phyloP scores from a whole-genome alignment of 2,797 vertebrate species.

The Ptychobarbus kaznakovi region DNA sequence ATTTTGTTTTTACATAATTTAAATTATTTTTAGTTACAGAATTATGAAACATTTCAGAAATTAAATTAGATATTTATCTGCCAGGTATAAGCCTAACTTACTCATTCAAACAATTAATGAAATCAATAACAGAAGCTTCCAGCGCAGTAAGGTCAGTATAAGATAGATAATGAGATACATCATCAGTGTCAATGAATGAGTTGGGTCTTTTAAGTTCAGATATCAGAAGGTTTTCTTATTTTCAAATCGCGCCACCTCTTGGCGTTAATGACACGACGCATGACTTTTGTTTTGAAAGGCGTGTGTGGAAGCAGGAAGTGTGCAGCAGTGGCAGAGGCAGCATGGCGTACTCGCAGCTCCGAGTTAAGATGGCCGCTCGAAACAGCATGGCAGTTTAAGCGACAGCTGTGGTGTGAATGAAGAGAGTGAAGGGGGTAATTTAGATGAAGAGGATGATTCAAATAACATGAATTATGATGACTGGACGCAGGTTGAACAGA shows the following conservation, averaged over 20 bases:
- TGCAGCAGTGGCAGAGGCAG: no score
- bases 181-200: neutral
- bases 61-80: neutral
- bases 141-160: neutral
- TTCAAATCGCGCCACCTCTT: neutral
- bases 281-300: constrained; percentile 53
- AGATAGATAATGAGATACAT: neutral
- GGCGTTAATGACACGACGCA: neutral
- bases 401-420: constrained; percentile 2
- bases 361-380: no score
- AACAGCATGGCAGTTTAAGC: neutral
- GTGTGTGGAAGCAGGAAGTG: constrained; percentile 48
- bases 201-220: neutral
- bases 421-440: neutral
- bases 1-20: neutral
- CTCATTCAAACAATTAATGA: neutral
- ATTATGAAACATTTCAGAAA: neutral
- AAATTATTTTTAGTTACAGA: neutral
- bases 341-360: no score
- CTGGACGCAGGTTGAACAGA: neutral
- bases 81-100: neutral
- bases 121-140: neutral
- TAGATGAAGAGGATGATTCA: neutral
- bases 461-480: neutral
- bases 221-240: neutral